Evolutionary conservation across 2,888 invertebrate species (phyloP).

Genomic region (Oscheius sp.): DNA sequence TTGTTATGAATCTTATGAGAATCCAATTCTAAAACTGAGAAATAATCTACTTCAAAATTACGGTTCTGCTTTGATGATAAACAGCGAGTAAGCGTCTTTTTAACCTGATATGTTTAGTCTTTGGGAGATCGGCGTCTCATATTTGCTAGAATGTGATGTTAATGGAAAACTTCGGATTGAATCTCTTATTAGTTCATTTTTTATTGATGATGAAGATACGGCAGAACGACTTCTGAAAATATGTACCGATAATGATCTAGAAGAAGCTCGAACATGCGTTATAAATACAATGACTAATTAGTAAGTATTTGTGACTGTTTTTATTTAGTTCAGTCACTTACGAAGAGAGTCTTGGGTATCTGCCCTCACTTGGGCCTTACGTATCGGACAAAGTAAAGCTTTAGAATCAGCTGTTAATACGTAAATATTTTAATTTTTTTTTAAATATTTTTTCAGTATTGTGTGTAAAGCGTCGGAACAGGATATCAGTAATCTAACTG

Average conservation of each 20-base stretch:
- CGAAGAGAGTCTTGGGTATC: slow-evolving; percentile 42
- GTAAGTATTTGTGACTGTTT: slow-evolving; percentile 4
- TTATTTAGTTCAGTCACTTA: slow-evolving; percentile 34
- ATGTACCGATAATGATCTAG: slow-evolving; percentile 34
- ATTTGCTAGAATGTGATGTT: slow-evolving; percentile 40
- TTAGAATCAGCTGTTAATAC: slow-evolving; percentile 41
- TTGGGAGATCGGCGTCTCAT: slow-evolving; percentile 50
- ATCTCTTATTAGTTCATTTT: slow-evolving; percentile 39
- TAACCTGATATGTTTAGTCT: slow-evolving; percentile 31
- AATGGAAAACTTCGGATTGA: slow-evolving; percentile 43
- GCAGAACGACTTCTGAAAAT: slow-evolving; percentile 42
- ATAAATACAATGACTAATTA: slow-evolving; percentile 44
- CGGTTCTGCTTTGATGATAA: slow-evolving; percentile 35
- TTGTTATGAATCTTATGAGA: slow-evolving; percentile 32
- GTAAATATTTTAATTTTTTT: slow-evolving; percentile 19
- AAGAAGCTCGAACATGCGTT: slow-evolving; percentile 43
- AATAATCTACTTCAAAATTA: slow-evolving; percentile 36
- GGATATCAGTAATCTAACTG: slow-evolving; percentile 1
- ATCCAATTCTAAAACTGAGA: slow-evolving; percentile 33
- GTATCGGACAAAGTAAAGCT: slow-evolving; percentile 39
- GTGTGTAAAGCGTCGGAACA: slow-evolving; percentile 37
- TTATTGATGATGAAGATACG: slow-evolving; percentile 46
- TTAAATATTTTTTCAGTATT: slow-evolving; percentile 41
- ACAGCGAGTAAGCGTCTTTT: slow-evolving; percentile 30
- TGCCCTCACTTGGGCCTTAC: slow-evolving; percentile 48